phyloP scores from a whole-genome alignment of 2,797 vertebrate genomes.

The Fratercula arctica region DNA sequence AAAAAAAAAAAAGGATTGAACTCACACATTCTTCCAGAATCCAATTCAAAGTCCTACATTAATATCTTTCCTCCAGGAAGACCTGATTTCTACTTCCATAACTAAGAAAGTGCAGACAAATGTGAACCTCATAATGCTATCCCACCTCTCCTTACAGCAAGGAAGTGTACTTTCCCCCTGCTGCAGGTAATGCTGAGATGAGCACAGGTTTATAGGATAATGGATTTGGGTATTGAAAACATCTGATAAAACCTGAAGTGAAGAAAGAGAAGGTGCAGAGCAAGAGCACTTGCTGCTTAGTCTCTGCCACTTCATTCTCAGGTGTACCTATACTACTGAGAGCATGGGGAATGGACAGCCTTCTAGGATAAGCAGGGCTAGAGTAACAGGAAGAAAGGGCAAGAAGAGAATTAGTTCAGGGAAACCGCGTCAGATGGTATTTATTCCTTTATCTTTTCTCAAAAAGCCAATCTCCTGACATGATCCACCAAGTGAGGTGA shows the following conservation, averaged over 20 bases:
- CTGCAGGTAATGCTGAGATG: background rate
- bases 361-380: background rate
- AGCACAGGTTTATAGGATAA: background rate
- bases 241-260: background rate
- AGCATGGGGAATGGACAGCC: background rate
- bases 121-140: background rate
- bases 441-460: background rate
- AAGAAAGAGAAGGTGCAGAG: background rate
- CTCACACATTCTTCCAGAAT: conserved; percentile 10
- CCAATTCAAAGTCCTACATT: background rate
- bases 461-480: background rate
- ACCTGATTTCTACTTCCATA: background rate
- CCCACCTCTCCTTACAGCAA: background rate
- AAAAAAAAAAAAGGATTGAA: background rate
- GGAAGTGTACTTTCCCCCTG: fast-evolving
- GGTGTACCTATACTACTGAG: background rate
- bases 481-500: background rate
- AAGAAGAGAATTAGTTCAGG: background rate
- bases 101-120: background rate
- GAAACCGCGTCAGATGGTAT: background rate
- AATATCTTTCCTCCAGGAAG: background rate
- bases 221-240: background rate
- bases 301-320: background rate
- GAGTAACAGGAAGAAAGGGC: background rate
- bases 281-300: background rate